Conservation (phyloP, 2,888 invertebrate species). For the Melitaea athalia region DNA sequence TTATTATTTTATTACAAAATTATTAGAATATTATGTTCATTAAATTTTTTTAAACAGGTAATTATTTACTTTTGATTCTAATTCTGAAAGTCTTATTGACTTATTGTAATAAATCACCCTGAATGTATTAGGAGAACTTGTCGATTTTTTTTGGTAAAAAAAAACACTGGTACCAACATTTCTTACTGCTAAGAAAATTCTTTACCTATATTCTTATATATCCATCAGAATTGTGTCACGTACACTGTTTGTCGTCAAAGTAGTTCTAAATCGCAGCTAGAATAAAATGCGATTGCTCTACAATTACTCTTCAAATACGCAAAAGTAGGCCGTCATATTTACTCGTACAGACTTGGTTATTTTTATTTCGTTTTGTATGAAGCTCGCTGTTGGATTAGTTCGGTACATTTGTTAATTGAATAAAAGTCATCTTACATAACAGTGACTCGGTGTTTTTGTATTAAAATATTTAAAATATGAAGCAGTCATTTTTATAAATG, state of each 20-base stretch:
- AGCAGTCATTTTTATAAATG: background rate
- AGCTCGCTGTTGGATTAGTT: conserved; percentile 13
- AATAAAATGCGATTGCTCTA: conserved; percentile 8
- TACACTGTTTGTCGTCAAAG: background rate
- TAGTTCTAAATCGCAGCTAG: conserved; percentile 2
- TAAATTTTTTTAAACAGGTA: too few species aligned
- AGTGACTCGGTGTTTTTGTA: conserved; percentile 3
- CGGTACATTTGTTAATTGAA: conserved; percentile 14
- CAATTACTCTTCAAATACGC: conserved; percentile 27
- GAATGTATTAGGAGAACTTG: too few species aligned
- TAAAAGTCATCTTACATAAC: conserved; percentile 4
- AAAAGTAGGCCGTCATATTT: conserved; percentile 33
- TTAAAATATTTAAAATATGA: conserved; percentile 4
- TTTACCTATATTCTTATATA: background rate
- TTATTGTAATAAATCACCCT: too few species aligned
- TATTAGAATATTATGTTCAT: too few species aligned
- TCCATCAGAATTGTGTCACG: background rate
- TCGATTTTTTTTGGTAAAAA: too few species aligned
- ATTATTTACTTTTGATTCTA: too few species aligned
- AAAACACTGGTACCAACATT: too few species aligned
- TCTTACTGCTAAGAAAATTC: background rate
- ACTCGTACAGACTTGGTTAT: conserved; percentile 6
- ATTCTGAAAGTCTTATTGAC: too few species aligned
- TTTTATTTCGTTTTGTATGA: conserved; percentile 6
- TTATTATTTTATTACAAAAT: too few species aligned